A percentile compares a stretch with the other conserved stretches of the same genome.
Evolutionary conservation across 1,140 invertebrate genomes (phyloP).

Genomic region (Camponotus vicinus): DNA sequence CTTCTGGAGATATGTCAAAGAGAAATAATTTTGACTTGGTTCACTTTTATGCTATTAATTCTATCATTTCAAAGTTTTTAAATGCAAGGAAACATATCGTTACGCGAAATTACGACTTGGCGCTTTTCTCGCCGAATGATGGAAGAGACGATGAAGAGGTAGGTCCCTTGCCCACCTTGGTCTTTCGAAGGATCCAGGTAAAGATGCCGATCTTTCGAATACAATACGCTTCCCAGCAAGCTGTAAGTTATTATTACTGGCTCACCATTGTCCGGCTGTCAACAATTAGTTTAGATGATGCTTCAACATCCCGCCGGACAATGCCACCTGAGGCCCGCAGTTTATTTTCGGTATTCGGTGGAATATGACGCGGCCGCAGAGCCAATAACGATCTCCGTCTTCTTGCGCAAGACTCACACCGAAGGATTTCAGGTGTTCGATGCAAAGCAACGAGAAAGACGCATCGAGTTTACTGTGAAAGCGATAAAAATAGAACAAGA

Average conservation of each 20-base stretch:
- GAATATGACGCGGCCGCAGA: conserved; percentile 59
- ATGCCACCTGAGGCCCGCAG: conserved; percentile 65
- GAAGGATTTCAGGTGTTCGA: not conserved
- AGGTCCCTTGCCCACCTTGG: conserved; percentile 38
- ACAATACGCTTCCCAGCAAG: conserved; percentile 76
- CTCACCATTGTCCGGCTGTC: conserved; percentile 80
- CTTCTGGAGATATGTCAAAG: not conserved
- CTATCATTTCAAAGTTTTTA: not conserved
- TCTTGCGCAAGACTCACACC: conserved; percentile 48
- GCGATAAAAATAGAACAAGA: not conserved
- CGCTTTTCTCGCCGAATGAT: conserved; percentile 27
- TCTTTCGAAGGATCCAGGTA: conserved; percentile 75
- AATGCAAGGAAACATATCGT: conserved; percentile 17
- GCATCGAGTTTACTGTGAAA: not conserved
- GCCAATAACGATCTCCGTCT: conserved; percentile 54
- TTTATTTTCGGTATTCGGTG: conserved; percentile 53
- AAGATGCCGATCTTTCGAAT: conserved; percentile 68
- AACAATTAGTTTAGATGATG: conserved; percentile 84
- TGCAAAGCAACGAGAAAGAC: not conserved
- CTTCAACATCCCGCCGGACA: conserved; percentile 76
- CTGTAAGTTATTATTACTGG: conserved; percentile 79
- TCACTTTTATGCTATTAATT: not conserved
- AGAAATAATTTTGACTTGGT: not conserved
- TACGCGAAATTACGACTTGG: conserved; percentile 43
- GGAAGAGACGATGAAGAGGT: conserved; percentile 37